Percentiles rank a stretch among this genome's conserved stretches.
phyloP scores from a whole-genome alignment of 2,797 vertebrate genomes.

The Selene dorsalis region DNA sequence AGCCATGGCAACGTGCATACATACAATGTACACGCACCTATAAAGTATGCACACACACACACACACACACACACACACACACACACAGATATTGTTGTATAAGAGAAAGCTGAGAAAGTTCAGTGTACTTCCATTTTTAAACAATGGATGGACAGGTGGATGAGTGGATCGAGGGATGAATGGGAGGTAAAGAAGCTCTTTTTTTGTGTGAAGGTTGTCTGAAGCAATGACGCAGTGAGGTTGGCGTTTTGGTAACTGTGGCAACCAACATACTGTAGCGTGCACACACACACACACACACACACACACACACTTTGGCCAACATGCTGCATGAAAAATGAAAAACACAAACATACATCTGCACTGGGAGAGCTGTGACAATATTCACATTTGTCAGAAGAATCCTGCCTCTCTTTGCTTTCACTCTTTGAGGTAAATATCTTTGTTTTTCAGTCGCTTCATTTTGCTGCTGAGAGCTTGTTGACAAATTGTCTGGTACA shows the following conservation, averaged over 20 bases:
- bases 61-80: slow-evolving; percentile 17
- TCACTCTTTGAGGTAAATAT: slow-evolving; percentile 52
- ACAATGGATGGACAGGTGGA: slow-evolving; percentile 57
- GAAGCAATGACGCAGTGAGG: slow-evolving; percentile 82
- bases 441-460: slow-evolving; percentile 37
- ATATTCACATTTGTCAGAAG: slow-evolving; percentile 46
- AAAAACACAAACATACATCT: slow-evolving; percentile 65
- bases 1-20: slow-evolving; percentile 75
- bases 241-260: slow-evolving; percentile 83
- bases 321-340: slow-evolving; percentile 38
- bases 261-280: slow-evolving; percentile 77
- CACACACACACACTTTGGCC: slow-evolving; percentile 32
- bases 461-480: slow-evolving; percentile 8
- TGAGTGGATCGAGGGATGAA: slow-evolving; percentile 65
- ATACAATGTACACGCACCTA: slow-evolving; percentile 61
- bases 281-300: slow-evolving; percentile 36
- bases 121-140: slow-evolving; percentile 47
- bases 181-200: slow-evolving; percentile 49
- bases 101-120: slow-evolving; percentile 41
- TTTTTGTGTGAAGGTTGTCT: slow-evolving; percentile 75
- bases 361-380: slow-evolving; percentile 59
- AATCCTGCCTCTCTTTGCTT: slow-evolving; percentile 47
- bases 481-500: slow-evolving; percentile 17
- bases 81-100: slow-evolving; percentile 35
- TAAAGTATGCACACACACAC: slow-evolving; percentile 11